Base-by-base conservation (phyloP, 2,888 invertebrate genomes). In the Zygaena filipendulae region DNA sequence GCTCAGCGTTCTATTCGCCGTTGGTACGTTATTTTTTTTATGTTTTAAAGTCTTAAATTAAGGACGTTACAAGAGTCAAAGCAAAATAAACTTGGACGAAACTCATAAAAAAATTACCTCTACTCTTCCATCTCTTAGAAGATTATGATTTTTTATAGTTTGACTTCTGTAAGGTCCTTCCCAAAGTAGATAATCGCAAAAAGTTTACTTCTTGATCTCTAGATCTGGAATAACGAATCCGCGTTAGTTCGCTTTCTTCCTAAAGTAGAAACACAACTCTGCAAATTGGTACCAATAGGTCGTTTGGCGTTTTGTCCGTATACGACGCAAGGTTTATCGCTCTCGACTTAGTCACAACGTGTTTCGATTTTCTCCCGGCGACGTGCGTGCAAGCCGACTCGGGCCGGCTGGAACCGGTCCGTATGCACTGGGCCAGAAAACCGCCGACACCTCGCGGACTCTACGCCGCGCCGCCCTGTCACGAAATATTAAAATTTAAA, bases 1-100 rank as follows among this genome's bases (percentile, higher is more conserved):
- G 94, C 58, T 95, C 95, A 26, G 95, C 95, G 31, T 96, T 96
- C 81, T 95, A 95, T 79, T 92, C 95, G 39, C 94, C 95, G 46
- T 69, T 96, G 90, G 95, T 96, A 84, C 88, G 95, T 88, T 56
- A 33, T 27, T 21, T 23, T 18, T 33, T 21, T 20, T 29, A 8
- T 18, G n/a, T n/a, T n/a, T n/a, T n/a, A n/a, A 23, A 34, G 21
- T 9, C 14, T 24, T 31, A 32, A 23, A 23, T 22, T 33, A 25
- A 34, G 25, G 26, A 32, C 25, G 25, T 30, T 28, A 26, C 29
- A 23, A 23, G 28, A 33, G 34, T 36, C 31, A 36, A 38, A 34
- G 36, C 33, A 39, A 20, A 39, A 34, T 29, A 32, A 34, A 31
- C 33, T 42, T 36, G 33, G 30, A 36, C 36, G 32, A 30, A 29